Evolutionary conservation across 2,888 invertebrate species (phyloP).

Genomic region (Cryptophagus acutangulus): DNA sequence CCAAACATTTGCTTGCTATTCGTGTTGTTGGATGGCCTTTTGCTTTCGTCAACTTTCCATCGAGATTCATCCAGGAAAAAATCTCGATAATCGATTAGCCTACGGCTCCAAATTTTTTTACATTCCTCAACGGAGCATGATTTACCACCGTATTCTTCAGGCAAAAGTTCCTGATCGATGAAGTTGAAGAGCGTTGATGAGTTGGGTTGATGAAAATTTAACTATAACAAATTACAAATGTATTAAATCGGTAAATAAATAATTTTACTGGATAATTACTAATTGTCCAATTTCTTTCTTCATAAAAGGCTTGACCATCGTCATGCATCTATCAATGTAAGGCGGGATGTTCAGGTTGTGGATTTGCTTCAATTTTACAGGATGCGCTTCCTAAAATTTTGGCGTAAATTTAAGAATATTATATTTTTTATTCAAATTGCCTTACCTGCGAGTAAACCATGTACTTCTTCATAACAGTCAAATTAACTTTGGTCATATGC

Average conservation of each 20-base stretch:
- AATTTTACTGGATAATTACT: neutral
- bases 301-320: conserved; percentile 61
- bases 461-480: conserved; percentile 62
- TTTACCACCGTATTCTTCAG: conserved; percentile 65
- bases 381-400: conserved; percentile 60
- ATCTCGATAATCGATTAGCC: conserved; percentile 57
- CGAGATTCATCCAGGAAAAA: conserved; percentile 50
- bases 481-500: conserved; percentile 59
- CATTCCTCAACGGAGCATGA: conserved; percentile 58
- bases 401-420: conserved; percentile 7
- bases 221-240: conserved; percentile 46
- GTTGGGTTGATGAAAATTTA: conserved; percentile 66
- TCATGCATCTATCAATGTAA: conserved; percentile 60
- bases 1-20: conserved; percentile 36
- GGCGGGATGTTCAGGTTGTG: conserved; percentile 63
- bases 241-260: conserved; percentile 7
- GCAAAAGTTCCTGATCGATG: conserved; percentile 60
- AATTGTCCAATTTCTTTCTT: conserved; percentile 50
- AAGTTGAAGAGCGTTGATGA: conserved; percentile 60
- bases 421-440: neutral
- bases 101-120: conserved; percentile 58
- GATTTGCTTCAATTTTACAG: conserved; percentile 60
- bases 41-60: conserved; percentile 58
- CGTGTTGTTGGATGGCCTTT: conserved; percentile 45
- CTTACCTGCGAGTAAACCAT: conserved; percentile 66